Evolutionary conservation across 2,888 invertebrate species (phyloP), one percentile per base, ranked within the genome.

Genomic region (Schrankia costaestrigalis): DNA sequence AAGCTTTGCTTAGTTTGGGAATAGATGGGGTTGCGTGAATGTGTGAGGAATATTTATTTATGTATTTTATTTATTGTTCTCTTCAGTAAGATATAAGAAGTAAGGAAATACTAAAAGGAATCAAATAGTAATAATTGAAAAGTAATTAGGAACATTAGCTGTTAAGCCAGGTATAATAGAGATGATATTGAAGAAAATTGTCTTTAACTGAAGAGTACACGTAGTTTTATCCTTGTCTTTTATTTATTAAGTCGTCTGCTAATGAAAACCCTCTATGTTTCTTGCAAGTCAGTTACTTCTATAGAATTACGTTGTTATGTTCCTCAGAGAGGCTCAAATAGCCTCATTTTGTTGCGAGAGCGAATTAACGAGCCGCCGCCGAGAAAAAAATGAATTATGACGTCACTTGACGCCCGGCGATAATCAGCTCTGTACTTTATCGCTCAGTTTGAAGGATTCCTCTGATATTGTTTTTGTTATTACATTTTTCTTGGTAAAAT

Each of bases 341-440:
- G 61, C 65, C 64, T 64, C 64, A 69, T 70, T 71, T 63, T 57
- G 65, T 59, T 54, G 62, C 56, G 53, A 59, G 59, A 59, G 62
- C 46, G 65, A 70, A 70, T 74, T 71, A 72, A 72, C 67, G 73
- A 70, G 71, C 51, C 44, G 44, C 39, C 44, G 45, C 39, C 41
- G 46, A 50, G 48, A 58, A 63, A 66, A 73, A 72, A 69, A 67
- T 65, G 71, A 75, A 62, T 63, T 69, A 75, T 71, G 52, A 59
- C 67, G 68, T 68, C 66, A 74, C 67, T 66, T 56, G 70, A 75
- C 62, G 64, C 72, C 48, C 46, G 49, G 46, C 58, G 60, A 66
- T 71, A 71, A 71, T 74, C 63, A 56, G 62, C 52, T 54, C 60
- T 63, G 71, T 66, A 54, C 56, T 65, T 71, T 70, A 71, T 71